Base-by-base conservation (phyloP, 2,797 vertebrate genomes). In the Parauchenoglanis ngamensis region DNA sequence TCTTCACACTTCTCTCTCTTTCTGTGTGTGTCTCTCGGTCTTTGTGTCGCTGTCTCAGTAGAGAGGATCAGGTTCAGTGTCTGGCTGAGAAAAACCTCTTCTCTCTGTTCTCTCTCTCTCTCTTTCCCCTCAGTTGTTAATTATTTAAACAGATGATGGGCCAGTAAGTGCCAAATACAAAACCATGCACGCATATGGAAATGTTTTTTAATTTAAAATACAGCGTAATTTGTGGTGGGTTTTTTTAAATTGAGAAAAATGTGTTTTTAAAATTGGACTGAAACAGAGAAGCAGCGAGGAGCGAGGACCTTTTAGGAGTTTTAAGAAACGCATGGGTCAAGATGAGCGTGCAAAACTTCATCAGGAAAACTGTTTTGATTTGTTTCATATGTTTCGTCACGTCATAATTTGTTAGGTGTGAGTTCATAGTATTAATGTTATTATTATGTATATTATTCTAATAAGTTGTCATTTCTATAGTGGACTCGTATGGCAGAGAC, bases 1-100 rank as follows among this genome's bases (percentile, higher is more conserved):
- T 94, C 93, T 95, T 96, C 94, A 93, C 94, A 95, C 94, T 93
- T 94, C 91, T 90, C 91, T 85, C 94, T 94, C 94, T 93, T 92
- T 93, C 94, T 93, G 93, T 92, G 91, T 31, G 21, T 44, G 31
- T 40, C 63, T 44, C 76, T 85, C 28, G 31, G 19, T n/a, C 65
- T 65, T 72, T 85, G 61, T 82, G 7, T 85, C 23, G 15, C 65
- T 63, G 75, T 83, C 56, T 75, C 61, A 44, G 77, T n/a, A 57
- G 2, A 76, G 17, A 86, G 77, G 88, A 90, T 90, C 85, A 28
- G 75, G 85, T 90, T 88, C 56, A 63, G 19, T 28, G 5, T 77
- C 68, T 89, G 78, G 88, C 83, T 84, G 88, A 63, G 87, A 83
- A 40, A 84, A 87, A 77, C 83, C 35, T 76, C 56, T 15, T 54